These are phyloP conservation scores for Aricia agestis DNA, from an alignment of 1,140 invertebrate genomes.

Conservation along the genomic window DNA sequence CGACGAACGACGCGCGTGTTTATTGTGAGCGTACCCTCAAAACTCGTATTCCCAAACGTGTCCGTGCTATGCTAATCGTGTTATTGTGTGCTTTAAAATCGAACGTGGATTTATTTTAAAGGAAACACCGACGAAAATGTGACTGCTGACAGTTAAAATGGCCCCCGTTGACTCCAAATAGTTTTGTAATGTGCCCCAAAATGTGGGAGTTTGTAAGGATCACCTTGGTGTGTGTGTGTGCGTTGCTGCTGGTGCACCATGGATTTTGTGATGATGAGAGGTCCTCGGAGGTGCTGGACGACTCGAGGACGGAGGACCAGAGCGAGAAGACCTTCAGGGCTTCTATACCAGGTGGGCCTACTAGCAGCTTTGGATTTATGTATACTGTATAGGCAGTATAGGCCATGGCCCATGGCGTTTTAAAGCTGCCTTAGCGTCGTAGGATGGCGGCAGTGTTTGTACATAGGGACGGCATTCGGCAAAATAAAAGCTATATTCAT, in stretches of 20 bases:
- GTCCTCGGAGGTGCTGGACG: constrained; percentile 32
- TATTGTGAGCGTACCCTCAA: constrained; percentile 32
- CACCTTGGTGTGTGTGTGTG: constrained; percentile 56
- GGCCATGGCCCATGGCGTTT: too few species aligned
- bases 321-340: constrained; percentile 48
- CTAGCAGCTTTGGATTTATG: too few species aligned
- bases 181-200: constrained; percentile 46
- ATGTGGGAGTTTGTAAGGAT: constrained; percentile 63
- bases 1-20: constrained; percentile 38
- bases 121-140: constrained; percentile 52
- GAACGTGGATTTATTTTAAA: constrained; percentile 24
- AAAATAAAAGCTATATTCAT: too few species aligned
- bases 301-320: constrained; percentile 39
- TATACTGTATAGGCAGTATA: too few species aligned
- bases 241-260: constrained; percentile 45
- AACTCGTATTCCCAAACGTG: constrained; percentile 29
- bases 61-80: constrained; percentile 17
- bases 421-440: too few species aligned
- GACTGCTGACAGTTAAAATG: constrained; percentile 60
- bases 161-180: constrained; percentile 41
- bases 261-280: constrained; percentile 50
- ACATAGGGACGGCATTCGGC: too few species aligned
- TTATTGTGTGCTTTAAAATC: constrained; percentile 21
- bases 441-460: too few species aligned
- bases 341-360: constrained; percentile 46